Percentiles rank a stretch among this genome's conserved stretches.
Conservation (phyloP, 64 coral and sea anemone genomes). For the Stylophora pistillata region DNA sequence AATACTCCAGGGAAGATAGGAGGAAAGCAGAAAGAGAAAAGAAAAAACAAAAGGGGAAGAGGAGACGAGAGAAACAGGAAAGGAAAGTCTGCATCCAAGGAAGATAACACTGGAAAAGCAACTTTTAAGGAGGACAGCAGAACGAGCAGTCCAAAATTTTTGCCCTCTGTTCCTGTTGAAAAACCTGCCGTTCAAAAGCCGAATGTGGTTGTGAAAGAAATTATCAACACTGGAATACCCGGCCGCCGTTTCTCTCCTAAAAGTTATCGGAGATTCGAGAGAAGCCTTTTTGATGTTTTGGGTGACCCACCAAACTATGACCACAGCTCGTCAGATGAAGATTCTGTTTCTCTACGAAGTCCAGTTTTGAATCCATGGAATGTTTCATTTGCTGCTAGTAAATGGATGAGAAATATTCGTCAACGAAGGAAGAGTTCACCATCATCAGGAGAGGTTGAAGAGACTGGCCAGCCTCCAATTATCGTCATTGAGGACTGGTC, state of each 20-base stretch:
- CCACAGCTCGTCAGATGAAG: conserved; percentile 33
- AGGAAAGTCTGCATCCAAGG: not conserved
- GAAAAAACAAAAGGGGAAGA: not conserved
- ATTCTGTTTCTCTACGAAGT: not conserved
- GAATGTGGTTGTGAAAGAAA: conserved; percentile 83
- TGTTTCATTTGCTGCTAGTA: conserved; percentile 75
- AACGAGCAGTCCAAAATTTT: not conserved
- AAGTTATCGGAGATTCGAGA: conserved; percentile 71
- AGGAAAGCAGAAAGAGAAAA: not conserved
- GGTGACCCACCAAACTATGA: conserved; percentile 16
- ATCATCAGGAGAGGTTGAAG: not conserved
- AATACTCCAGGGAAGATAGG: not conserved
- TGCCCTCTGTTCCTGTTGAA: conserved; percentile 38
- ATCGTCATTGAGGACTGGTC: conserved; percentile 67
- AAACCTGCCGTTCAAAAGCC: conserved; percentile 49
- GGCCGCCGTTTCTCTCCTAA: conserved; percentile 44
- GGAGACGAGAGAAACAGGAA: not conserved
- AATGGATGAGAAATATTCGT: conserved; percentile 66
- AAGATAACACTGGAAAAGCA: not conserved
- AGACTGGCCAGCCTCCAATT: conserved; percentile 26
- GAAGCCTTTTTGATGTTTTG: conserved; percentile 74
- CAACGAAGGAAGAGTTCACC: not conserved
- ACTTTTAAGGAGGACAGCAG: not conserved
- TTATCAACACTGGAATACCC: conserved; percentile 88
- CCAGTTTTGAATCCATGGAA: conserved; percentile 63